phyloP scores from a whole-genome alignment of 2,797 vertebrate species.

The Columba guinea region DNA sequence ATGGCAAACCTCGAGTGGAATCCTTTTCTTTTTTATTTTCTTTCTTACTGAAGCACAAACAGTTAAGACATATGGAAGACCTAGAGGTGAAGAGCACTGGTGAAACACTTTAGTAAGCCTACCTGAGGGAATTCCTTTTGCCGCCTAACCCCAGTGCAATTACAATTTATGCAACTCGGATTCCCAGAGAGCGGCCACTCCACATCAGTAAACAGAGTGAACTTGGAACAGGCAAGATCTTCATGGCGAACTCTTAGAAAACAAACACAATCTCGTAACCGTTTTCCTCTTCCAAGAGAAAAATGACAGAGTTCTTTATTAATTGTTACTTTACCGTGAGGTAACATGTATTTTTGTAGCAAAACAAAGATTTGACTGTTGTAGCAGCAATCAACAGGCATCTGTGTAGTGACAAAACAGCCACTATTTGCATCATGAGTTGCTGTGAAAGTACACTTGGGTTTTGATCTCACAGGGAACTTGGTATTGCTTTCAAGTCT shows the following conservation, averaged over 20 bases:
- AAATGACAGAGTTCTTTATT: not conserved
- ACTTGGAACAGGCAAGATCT: not conserved
- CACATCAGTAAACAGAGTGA: not conserved
- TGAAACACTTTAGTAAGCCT: not conserved
- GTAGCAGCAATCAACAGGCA: not conserved
- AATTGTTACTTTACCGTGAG: not conserved
- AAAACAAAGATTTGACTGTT: not conserved
- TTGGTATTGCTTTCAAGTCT: not conserved
- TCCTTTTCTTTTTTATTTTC: too few relatives aligned
- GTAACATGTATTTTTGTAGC: not conserved
- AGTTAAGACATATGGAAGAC: too few relatives aligned
- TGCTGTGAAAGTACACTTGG: not conserved
- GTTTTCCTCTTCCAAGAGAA: not conserved
- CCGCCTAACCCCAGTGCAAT: not conserved
- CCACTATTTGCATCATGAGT: not conserved
- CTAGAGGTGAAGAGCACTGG: too few relatives aligned
- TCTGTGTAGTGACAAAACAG: not conserved
- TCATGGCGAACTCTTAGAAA: not conserved
- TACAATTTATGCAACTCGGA: not conserved
- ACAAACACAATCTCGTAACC: not conserved
- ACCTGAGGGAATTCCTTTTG: not conserved
- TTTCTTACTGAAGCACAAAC: too few relatives aligned
- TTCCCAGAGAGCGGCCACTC: not conserved
- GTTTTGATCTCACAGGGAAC: not conserved
- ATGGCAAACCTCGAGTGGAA: too few relatives aligned